phyloP scores from a whole-genome alignment of 30 jellyfish, hydroid and myxozoan species.

The Mastigias papua region DNA sequence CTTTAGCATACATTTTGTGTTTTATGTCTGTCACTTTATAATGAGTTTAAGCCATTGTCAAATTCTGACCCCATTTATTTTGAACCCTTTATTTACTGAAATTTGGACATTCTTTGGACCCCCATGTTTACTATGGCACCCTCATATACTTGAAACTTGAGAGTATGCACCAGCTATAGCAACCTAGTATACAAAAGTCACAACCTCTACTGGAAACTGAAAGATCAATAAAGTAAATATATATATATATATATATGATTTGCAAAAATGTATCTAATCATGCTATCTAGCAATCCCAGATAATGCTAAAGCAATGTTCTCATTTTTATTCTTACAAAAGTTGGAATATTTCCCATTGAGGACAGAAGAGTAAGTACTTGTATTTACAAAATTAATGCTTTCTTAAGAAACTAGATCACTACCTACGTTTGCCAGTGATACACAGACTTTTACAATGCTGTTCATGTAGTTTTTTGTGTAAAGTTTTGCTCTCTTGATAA shows the following conservation, averaged over 20 bases:
- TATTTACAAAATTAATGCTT: neutral
- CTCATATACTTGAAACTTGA: too few relatives aligned
- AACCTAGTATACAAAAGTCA: neutral
- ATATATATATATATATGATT: too few relatives aligned
- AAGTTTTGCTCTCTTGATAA: neutral
- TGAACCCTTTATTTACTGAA: too few relatives aligned
- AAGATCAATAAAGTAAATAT: neutral
- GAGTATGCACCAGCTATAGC: too few relatives aligned
- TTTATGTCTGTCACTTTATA: too few relatives aligned
- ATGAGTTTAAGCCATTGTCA: too few relatives aligned
- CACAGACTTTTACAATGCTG: neutral
- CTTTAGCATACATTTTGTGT: too few relatives aligned
- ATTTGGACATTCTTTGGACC: too few relatives aligned
- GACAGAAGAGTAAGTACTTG: neutral
- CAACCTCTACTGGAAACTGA: neutral
- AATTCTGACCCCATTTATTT: too few relatives aligned
- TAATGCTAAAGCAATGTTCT: neutral
- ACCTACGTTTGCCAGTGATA: neutral
- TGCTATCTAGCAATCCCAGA: neutral
- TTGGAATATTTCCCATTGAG: neutral
- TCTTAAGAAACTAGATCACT: neutral
- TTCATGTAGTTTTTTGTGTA: neutral
- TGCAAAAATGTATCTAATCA: too few relatives aligned
- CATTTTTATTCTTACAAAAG: neutral
- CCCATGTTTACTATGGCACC: too few relatives aligned